phyloP scores from a whole-genome alignment of 2,797 vertebrate genomes.

The Oryzias dopingdopingensis region DNA sequence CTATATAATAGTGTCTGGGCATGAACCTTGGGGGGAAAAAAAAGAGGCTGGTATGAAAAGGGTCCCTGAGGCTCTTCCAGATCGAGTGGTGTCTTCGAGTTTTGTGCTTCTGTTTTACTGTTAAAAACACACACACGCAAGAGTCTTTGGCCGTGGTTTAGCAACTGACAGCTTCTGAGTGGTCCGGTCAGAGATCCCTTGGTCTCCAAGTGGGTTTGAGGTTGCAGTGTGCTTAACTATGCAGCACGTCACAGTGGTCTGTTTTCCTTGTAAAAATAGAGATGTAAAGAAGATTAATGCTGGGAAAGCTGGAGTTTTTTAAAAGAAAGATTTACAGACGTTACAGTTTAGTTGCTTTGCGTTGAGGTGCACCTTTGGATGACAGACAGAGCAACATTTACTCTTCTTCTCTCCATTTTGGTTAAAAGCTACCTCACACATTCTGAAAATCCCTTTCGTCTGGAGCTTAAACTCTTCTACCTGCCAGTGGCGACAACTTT shows the following conservation, averaged over 20 bases:
- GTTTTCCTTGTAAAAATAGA: conserved; percentile 17
- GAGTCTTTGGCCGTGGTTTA: conserved; percentile 57
- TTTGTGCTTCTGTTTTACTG: conserved; percentile 49
- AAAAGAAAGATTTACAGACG: conserved; percentile 3
- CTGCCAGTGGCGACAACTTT: conserved; percentile 3
- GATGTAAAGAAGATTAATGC: conserved; percentile 16
- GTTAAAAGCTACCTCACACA: conserved; percentile 4
- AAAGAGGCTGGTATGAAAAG: conserved; percentile 65
- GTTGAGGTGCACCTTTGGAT: not conserved
- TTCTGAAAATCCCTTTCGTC: conserved; percentile 21
- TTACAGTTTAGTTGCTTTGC: conserved; percentile 1
- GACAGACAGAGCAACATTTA: no score
- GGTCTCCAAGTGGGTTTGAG: conserved; percentile 59
- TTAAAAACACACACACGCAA: conserved; percentile 34
- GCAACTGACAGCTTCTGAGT: conserved; percentile 55
- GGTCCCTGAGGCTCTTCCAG: conserved; percentile 85
- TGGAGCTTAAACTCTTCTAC: conserved; percentile 20
- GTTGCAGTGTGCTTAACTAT: conserved; percentile 47
- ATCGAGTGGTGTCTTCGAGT: conserved; percentile 78
- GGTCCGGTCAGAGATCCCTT: conserved; percentile 54
- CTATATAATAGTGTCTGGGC: conserved; percentile 76
- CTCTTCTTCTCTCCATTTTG: no score
- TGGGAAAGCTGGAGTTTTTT: conserved; percentile 20
- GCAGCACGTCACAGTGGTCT: conserved; percentile 25
- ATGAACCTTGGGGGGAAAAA: conserved; percentile 64